phyloP scores from a whole-genome alignment of 1,140 invertebrate genomes.

The Caenorhabditis inopinata region DNA sequence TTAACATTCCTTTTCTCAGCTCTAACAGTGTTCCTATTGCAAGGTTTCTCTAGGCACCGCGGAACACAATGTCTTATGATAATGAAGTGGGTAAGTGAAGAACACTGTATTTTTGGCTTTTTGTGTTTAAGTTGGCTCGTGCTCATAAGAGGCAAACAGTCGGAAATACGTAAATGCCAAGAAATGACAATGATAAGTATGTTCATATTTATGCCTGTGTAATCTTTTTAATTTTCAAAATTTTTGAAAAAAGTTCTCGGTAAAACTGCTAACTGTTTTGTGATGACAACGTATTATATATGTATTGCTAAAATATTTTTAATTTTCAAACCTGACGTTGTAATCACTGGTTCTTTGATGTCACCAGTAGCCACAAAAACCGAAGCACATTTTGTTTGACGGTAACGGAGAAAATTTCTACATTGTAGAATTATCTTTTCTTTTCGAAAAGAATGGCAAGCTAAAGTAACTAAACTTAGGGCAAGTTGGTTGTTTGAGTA shows the following conservation, averaged over 20 bases:
- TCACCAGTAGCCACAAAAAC: conserved; percentile 19
- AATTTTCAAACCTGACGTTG: too few species aligned
- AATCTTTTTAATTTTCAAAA: neutral
- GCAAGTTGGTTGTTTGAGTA: conserved; percentile 5
- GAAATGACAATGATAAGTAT: too few species aligned
- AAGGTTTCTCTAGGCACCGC: neutral
- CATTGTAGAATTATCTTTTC: neutral
- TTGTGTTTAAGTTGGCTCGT: conserved; percentile 1
- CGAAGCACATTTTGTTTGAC: neutral
- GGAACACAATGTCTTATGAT: conserved; percentile 18
- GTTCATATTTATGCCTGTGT: neutral
- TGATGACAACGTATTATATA: too few species aligned
- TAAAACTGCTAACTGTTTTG: too few species aligned
- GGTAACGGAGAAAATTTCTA: neutral
- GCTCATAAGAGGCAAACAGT: conserved; percentile 1
- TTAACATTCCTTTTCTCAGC: neutral
- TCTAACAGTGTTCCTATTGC: neutral
- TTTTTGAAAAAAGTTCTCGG: neutral
- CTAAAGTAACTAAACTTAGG: conserved; percentile 19
- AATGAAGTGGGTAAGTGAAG: conserved; percentile 20
- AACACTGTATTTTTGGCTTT: neutral
- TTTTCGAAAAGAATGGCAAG: neutral
- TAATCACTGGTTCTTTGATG: too few species aligned
- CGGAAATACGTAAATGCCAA: too few species aligned
- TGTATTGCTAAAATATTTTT: too few species aligned